These are phyloP conservation scores for Drosophila ficusphila DNA, from an alignment of 1,140 invertebrate genomes.

Conservation along the genomic window DNA sequence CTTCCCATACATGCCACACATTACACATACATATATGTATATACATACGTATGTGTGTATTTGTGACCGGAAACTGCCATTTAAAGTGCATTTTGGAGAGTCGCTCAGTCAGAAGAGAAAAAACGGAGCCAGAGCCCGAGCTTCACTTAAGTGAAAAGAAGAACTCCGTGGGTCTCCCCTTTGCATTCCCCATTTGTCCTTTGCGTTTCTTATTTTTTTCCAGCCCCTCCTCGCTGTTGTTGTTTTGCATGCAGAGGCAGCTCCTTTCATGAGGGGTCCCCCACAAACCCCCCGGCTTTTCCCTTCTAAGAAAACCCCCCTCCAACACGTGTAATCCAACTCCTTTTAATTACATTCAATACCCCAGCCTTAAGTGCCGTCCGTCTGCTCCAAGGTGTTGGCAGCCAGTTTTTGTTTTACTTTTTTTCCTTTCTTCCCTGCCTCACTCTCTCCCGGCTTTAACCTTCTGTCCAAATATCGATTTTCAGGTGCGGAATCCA, in stretches of 20 bases:
- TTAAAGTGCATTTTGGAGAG: conserved; percentile 83
- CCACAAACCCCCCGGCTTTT: neutral
- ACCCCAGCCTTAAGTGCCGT: conserved; percentile 23
- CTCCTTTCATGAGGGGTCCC: conserved; percentile 42
- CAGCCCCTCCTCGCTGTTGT: conserved; percentile 18
- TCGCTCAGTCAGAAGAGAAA: conserved; percentile 49
- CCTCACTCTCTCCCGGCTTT: conserved; percentile 9
- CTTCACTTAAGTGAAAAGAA: conserved; percentile 73
- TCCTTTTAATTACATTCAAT: conserved; percentile 82
- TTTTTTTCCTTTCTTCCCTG: neutral
- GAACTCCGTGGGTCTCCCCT: conserved; percentile 31
- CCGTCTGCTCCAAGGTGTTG: conserved; percentile 44
- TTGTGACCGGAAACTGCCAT: conserved; percentile 84
- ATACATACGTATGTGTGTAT: conserved; percentile 29
- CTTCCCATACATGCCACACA: conserved; percentile 49
- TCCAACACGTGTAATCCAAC: conserved; percentile 73
- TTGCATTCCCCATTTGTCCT: neutral
- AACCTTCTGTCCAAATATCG: conserved; percentile 70
- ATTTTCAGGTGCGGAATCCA: conserved; percentile 59
- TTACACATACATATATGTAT: conserved; percentile 29
- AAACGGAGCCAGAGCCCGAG: conserved; percentile 39
- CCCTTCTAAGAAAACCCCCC: neutral
- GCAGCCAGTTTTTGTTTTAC: conserved; percentile 32
- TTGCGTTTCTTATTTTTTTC: conserved; percentile 30
- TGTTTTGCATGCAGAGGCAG: conserved; percentile 41